Percentiles rank a stretch among this genome's conserved stretches.
Conservation (phyloP, 2,888 invertebrate species). For the Scaptomyza reducta region DNA sequence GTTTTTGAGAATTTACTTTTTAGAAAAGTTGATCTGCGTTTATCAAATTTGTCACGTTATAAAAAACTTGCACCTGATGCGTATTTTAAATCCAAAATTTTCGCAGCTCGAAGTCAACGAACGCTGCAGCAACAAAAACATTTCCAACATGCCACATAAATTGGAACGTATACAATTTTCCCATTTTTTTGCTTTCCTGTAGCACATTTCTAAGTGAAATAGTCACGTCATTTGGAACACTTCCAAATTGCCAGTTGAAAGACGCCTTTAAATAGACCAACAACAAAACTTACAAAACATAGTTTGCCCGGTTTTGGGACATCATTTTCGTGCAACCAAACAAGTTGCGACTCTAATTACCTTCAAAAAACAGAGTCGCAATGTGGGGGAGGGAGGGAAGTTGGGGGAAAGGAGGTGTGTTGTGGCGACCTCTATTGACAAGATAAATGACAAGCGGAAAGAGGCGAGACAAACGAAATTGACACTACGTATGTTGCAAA, state of each 20-base stretch:
- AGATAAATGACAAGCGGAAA: constrained; percentile 67
- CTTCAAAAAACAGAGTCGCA: constrained; percentile 20
- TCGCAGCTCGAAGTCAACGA: constrained; percentile 51
- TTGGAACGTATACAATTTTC: constrained; percentile 59
- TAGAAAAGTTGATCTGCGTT: constrained; percentile 3
- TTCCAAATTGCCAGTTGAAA: constrained; percentile 60
- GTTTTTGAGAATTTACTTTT: constrained; percentile 1
- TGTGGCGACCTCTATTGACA: constrained; percentile 40
- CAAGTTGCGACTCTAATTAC: constrained; percentile 59
- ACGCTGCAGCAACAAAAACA: constrained; percentile 32
- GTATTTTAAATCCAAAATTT: constrained; percentile 24
- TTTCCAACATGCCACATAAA: constrained; percentile 69
- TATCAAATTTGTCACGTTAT: background rate
- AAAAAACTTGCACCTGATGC: background rate
- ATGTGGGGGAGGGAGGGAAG: constrained; percentile 3
- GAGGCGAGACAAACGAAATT: constrained; percentile 42
- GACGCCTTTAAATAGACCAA: constrained; percentile 54
- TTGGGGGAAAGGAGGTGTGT: background rate
- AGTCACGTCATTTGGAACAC: constrained; percentile 74
- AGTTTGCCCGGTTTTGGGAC: constrained; percentile 33
- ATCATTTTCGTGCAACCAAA: constrained; percentile 26
- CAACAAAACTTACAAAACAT: background rate
- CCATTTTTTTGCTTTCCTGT: constrained; percentile 9
- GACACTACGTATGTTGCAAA: constrained; percentile 29
- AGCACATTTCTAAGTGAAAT: constrained; percentile 63